phyloP scores from a whole-genome alignment of 1,140 invertebrate genomes.

The Akabosia matsudoensis region DNA sequence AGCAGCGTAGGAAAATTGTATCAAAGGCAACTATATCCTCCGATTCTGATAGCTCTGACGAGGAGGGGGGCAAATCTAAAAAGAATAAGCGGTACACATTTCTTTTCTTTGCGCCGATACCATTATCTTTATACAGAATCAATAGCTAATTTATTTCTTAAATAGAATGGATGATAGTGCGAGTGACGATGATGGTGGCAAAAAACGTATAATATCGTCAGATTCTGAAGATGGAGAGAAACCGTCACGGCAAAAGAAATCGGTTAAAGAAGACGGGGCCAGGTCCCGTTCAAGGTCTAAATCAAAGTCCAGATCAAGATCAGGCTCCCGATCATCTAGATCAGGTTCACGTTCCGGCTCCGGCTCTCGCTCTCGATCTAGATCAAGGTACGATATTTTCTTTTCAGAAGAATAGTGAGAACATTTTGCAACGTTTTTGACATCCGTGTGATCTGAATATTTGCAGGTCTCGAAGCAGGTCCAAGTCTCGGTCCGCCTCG shows the following conservation, averaged over 20 bases:
- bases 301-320: conserved; percentile 49
- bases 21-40: conserved; percentile 95
- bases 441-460: no score
- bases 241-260: conserved; percentile 38
- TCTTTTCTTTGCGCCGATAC: conserved; percentile 16
- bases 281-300: conserved; percentile 48
- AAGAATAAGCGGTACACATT: conserved; percentile 54
- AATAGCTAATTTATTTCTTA: conserved; percentile 14
- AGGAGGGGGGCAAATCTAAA: conserved; percentile 60
- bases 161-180: conserved; percentile 56
- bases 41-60: conserved; percentile 76
- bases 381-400: conserved; percentile 39
- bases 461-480: conserved; percentile 47
- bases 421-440: no score
- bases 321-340: conserved; percentile 49
- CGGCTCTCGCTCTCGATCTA: conserved; percentile 45
- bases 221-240: conserved; percentile 40
- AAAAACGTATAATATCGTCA: conserved; percentile 34
- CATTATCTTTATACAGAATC: neutral
- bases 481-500: conserved; percentile 47
- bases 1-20: conserved; percentile 81
- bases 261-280: conserved; percentile 43
- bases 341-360: conserved; percentile 48
- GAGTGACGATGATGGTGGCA: conserved; percentile 50
- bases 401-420: no score